These are phyloP conservation scores for Danio rerio DNA, from an alignment of 2,113 vertebrate genomes.

Conservation along the genomic window DNA sequence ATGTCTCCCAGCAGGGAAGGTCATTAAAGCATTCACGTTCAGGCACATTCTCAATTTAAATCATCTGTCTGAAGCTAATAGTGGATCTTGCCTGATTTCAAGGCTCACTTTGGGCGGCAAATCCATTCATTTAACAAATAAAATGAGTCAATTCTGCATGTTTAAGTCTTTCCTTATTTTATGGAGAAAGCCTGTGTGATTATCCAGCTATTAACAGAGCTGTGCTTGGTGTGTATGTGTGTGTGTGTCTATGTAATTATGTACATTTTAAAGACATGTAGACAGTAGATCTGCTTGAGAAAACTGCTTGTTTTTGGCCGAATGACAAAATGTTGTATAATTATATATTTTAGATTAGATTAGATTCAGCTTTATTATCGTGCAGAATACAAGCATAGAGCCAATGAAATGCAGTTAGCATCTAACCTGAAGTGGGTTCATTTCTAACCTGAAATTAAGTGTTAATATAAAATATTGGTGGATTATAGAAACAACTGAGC, in stretches of 20 bases:
- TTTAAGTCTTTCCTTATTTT: not conserved
- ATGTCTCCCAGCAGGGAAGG: conserved; percentile 10
- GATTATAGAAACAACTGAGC: too few relatives aligned
- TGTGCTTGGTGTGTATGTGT: not conserved
- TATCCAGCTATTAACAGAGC: not conserved
- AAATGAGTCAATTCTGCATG: not conserved
- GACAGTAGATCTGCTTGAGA: too few relatives aligned
- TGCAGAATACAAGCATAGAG: too few relatives aligned
- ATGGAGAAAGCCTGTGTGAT: not conserved
- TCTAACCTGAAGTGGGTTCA: too few relatives aligned
- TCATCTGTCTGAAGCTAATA: conserved; percentile 4
- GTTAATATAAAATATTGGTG: too few relatives aligned
- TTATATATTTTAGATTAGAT: not conserved
- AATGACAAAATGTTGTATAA: not conserved
- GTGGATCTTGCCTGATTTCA: not conserved
- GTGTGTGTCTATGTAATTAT: not conserved
- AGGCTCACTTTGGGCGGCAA: not conserved
- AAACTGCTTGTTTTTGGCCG: not conserved
- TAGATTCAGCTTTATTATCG: too few relatives aligned
- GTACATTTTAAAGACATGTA: not conserved
- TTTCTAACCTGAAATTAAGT: too few relatives aligned
- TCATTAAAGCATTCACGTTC: conserved; percentile 14
- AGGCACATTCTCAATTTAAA: not conserved
- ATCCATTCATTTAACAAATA: not conserved
- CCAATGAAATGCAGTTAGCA: too few relatives aligned